Evolutionary conservation across 1,140 invertebrate genomes (phyloP).

Genomic region (Drosophila mojavensis): DNA sequence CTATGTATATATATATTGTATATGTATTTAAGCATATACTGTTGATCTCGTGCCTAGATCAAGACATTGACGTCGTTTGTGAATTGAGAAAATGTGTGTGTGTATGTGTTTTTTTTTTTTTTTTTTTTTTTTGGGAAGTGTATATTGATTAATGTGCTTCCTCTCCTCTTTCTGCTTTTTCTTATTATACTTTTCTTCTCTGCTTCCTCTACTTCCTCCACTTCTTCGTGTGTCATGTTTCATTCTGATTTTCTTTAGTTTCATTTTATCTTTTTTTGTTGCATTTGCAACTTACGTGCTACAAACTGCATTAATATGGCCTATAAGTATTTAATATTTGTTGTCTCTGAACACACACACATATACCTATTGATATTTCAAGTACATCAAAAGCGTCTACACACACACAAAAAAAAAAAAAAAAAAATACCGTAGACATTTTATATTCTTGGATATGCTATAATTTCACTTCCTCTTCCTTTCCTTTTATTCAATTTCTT

Average conservation of each 20-base stretch:
- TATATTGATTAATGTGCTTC: not conserved
- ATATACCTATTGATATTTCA: conserved; percentile 18
- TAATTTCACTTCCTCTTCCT: not conserved
- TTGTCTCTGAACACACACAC: conserved; percentile 6
- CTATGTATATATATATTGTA: conserved; percentile 7
- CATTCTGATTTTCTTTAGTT: not conserved
- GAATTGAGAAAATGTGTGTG: not conserved
- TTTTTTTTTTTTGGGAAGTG: not conserved
- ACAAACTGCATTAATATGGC: conserved; percentile 79
- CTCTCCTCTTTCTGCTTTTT: not conserved
- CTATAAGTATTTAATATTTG: conserved; percentile 58
- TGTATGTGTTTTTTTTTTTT: too few species aligned
- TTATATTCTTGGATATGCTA: conserved; percentile 33
- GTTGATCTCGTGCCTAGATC: conserved; percentile 20
- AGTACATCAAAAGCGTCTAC: conserved; percentile 45
- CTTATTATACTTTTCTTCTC: not conserved
- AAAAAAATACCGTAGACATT: conserved; percentile 11
- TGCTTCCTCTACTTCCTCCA: not conserved
- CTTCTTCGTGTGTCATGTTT: too few species aligned
- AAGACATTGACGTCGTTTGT: conserved; percentile 4
- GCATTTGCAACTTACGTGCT: conserved; percentile 59
- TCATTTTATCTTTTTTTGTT: conserved; percentile 18
- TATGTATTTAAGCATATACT: not conserved
- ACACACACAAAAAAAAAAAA: conserved; percentile 21
- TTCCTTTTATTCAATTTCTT: conserved; percentile 1